Evolutionary conservation across 2,113 vertebrate genomes (phyloP), one percentile per base, ranked within the genome.

Genomic region (Calonectris borealis): DNA sequence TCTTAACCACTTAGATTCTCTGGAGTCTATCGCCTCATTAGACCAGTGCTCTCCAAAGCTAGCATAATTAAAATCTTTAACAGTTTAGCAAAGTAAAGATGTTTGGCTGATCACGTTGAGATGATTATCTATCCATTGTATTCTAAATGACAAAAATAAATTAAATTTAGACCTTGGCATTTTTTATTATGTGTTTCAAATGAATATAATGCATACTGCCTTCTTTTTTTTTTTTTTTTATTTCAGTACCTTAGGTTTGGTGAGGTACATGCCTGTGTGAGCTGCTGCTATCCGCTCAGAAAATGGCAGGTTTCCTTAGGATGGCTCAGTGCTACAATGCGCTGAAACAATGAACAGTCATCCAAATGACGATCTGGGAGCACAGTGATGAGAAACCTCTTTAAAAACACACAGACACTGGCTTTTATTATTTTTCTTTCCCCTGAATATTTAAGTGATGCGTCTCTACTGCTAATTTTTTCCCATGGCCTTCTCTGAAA

Each of bases 21-120:
- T 98, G 97, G 99, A 99, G 99, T 98, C 99, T 99, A 98, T 98
- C 98, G 99, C 99, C 99, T 99, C 99, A 99, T 99, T 99, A 99
- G 99, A 98, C 99, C 99, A 99, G 98, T 99, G 99, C 99, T 99
- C 99, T 99, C 99, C 99, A 99, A 99, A 99, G 99, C 99, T 98
- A 97, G 99, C 99, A 98, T 99, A 99, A 99, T 99, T 99, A 99
- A 99, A 99, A 99, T 99, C 99, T 99, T 99, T 99, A 99, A 99
- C 99, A 99, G 99, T 99, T 99, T 99, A 99, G 99, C 99, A 99
- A 99, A 99, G 99, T 99, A 99, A 99, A 99, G 99, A 99, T 99
- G 99, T 99, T 99, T 99, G 99, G 99, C 99, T 99, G 99, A 99
- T 99, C 99, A 98, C 98, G 98, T 99, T 99, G 99, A 99, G 99